Base-by-base conservation (phyloP, 2,888 invertebrate genomes). In the Ophioninae sp. region DNA sequence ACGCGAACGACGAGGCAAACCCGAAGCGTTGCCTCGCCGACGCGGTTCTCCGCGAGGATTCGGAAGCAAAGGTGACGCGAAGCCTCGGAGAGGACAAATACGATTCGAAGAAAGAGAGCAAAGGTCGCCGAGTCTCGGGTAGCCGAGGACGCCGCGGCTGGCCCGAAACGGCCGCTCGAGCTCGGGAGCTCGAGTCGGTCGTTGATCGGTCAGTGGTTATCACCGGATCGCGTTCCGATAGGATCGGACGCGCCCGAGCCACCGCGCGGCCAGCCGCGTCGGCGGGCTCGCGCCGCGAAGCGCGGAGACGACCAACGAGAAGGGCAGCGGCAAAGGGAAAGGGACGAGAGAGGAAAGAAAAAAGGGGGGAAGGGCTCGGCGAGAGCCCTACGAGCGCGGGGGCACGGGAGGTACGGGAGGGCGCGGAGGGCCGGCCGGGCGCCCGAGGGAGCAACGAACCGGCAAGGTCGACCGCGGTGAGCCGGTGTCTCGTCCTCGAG, bases 361-460 rank as follows among this genome's bases (percentile, higher is more conserved):
- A 64, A 50, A 64, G 61, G 23, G 67, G 37, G 39, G 64, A 74
- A 50, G 57, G 62, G 67, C n/a, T n/a, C n/a, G n/a, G n/a, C n/a
- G n/a, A n/a, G n/a, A 76, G 23, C 67, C 62, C 86, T 44, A 7
- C 85, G 88, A 86, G 88, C 88, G 87, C 88, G 89, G 89, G 89
- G 88, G 89, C 89, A 89, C 87, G 90, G 90, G 90, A 90, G 88
- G 57, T 23, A 59, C 41, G 56, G 73, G 74, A 64, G 79, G 68
- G 88, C 87, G 86, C 85, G 84, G 64, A 86, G 89, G 86, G 30
- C 2, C 30, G 88, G 86, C 85, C 85, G 61, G 86, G 89, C 86
- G n/a, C n/a, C n/a, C n/a, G 91, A 91, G 91, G 91, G 92, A 91
- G 92, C 91, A 92, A 92, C 91, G 92, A 92, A 92, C 92, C 91